phyloP scores from a whole-genome alignment of 2,797 vertebrate species.

The Eupleurogrammus muticus region DNA sequence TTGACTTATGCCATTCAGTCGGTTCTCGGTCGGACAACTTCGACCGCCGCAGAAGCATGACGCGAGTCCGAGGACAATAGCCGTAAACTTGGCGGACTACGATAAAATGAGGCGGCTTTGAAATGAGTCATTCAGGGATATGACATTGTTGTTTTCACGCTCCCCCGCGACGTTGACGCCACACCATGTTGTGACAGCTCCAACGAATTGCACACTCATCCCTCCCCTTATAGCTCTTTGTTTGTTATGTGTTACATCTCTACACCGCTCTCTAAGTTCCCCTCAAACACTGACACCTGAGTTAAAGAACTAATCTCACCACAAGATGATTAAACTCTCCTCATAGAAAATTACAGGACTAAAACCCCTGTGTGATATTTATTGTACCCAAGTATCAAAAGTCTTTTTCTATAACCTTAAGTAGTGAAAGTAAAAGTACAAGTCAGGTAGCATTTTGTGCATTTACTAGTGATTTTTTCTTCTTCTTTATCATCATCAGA shows the following conservation, averaged over 20 bases:
- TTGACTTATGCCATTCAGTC: background rate
- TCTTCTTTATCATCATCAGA: too few species aligned
- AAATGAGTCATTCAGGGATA: background rate
- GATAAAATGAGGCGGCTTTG: constrained; percentile 2
- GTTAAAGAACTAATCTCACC: too few species aligned
- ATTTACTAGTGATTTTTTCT: too few species aligned
- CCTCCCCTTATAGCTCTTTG: background rate
- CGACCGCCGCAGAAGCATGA: background rate
- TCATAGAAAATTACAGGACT: too few species aligned
- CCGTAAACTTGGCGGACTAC: background rate
- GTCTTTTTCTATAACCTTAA: too few species aligned
- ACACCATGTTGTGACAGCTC: constrained; percentile 10
- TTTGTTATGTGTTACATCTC: constrained; percentile 1
- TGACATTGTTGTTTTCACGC: background rate
- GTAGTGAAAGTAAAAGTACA: too few species aligned
- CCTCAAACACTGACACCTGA: too few species aligned
- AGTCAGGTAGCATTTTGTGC: too few species aligned
- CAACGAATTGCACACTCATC: constrained; percentile 43
- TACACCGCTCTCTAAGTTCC: background rate
- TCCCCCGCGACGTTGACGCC: background rate
- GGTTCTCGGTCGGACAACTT: background rate
- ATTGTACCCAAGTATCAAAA: too few species aligned
- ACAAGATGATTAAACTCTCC: too few species aligned
- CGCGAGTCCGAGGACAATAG: constrained; percentile 7
- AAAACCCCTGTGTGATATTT: too few species aligned